Evolutionary conservation across 2,113 vertebrate species (phyloP), one percentile per base, ranked within the genome.

Genomic region (Motacilla alba): DNA sequence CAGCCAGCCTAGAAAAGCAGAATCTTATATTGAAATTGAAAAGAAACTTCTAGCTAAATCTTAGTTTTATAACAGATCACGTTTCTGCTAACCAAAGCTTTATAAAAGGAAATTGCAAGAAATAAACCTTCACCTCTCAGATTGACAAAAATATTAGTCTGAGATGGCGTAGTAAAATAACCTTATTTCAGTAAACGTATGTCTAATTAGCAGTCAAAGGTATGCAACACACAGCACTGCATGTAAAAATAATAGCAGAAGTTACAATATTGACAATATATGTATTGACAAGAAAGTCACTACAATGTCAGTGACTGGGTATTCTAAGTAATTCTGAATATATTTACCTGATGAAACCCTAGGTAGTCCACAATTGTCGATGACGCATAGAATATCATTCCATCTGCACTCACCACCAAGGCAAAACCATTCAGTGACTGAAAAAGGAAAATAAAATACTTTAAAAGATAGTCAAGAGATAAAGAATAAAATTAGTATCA

Each of bases 341-440:
- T 39, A 67, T 89, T 97, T 97, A 99, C 99, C 99, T 99, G 99
- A 96, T 99, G 99, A 97, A 99, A 99, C 74, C 99, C 99, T 96
- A 99, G 97, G 67, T 99, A 99, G 96, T 99, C 99, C 94, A 98
- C 98, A 50, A 99, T 99, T 13, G 99, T 99, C 0, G 99, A 99
- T 8, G 99, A 99, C 0, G 99, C 99, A 19, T 99, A 99, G 86
- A 99, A 99, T 81, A 99, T 99, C 98, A 99, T 99, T 52, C 99
- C 99, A 69, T 99, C 99, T 21, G 98, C 98, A 94, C 99, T 99
- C 94, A 99, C 98, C 72, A 99, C 98, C 97, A 99, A 92, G 1
- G 99, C 99, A 72, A 99, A 99, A 79, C 99, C 99, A 22, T 98
- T 98, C 72, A 99, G 97, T 60, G 99, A 99, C 99, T 99, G n/a